Conservation (phyloP, 2,888 invertebrate species). For the Halocaridina rubra region DNA sequence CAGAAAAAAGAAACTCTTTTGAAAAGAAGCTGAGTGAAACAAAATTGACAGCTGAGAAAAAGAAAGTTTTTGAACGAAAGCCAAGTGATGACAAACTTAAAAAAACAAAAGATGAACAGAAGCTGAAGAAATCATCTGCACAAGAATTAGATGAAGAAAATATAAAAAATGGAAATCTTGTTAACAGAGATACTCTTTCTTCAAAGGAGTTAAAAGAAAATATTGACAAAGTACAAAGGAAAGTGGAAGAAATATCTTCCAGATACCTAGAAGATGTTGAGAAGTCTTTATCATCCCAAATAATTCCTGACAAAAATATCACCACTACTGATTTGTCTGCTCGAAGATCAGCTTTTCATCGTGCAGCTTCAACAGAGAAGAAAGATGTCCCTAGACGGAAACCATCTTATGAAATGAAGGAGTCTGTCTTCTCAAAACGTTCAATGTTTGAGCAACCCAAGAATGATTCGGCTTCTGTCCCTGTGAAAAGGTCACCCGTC, state of each 20-base stretch:
- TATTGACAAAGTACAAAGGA: background rate
- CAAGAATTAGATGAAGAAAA: background rate
- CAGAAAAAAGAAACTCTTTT: constrained; percentile 38
- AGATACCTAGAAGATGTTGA: constrained; percentile 2
- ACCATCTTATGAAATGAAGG: constrained; percentile 47
- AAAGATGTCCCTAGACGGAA: constrained; percentile 27
- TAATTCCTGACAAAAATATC: constrained; percentile 25
- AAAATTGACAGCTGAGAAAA: constrained; percentile 21
- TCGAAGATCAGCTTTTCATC: constrained; percentile 23
- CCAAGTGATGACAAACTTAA: constrained; percentile 31
- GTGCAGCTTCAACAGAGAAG: background rate
- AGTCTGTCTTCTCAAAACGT: constrained; percentile 36
- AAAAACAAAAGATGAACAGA: constrained; percentile 4
- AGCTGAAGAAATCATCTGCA: background rate
- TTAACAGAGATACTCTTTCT: background rate
- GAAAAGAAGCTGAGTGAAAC: constrained; percentile 41
- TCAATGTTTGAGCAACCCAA: constrained; percentile 45
- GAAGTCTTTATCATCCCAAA: constrained; percentile 11
- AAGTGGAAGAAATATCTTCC: constrained; percentile 6
- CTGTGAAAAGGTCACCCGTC: constrained; percentile 23
- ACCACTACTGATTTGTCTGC: constrained; percentile 33
- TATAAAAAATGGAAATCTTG: background rate
- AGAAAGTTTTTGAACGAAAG: constrained; percentile 20
- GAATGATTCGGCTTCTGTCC: constrained; percentile 13
- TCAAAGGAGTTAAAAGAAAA: background rate